These are phyloP conservation scores for Anastrepha ludens DNA, from an alignment of 1,140 invertebrate species.

Conservation along the genomic window DNA sequence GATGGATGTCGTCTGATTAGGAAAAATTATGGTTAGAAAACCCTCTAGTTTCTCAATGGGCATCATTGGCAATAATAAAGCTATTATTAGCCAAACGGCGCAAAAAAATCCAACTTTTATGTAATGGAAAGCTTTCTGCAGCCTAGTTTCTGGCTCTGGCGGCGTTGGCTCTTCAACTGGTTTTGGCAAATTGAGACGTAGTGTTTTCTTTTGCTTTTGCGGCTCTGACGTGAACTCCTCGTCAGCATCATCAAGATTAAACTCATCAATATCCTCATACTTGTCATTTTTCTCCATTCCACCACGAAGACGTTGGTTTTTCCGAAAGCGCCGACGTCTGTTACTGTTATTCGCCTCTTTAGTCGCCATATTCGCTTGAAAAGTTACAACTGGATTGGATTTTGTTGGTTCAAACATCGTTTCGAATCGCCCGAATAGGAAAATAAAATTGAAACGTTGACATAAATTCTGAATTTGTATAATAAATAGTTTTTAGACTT, in stretches of 20 bases:
- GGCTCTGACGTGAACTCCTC: not conserved
- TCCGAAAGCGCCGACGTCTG: no score
- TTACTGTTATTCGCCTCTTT: not conserved
- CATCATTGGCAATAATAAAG: not conserved
- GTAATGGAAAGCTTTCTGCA: not conserved
- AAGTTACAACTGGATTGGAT: not conserved
- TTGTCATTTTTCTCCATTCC: not conserved
- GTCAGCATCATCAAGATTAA: conserved; percentile 30
- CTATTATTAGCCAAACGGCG: conserved; percentile 1
- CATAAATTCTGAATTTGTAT: not conserved
- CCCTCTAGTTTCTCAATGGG: not conserved
- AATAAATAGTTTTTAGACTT: no score
- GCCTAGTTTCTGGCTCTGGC: not conserved
- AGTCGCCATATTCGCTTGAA: not conserved
- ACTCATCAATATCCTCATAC: conserved; percentile 17
- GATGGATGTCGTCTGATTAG: not conserved
- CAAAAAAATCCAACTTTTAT: conserved; percentile 11
- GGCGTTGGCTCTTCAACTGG: not conserved
- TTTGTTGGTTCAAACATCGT: not conserved
- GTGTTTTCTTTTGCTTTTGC: not conserved
- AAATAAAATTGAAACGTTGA: not conserved
- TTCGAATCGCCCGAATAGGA: not conserved
- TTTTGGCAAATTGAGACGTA: not conserved
- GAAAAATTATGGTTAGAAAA: conserved; percentile 3
- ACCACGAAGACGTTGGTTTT: not conserved